Percentiles rank a stretch among this genome's conserved stretches.
Conservation (phyloP, 2,113 vertebrate species). For the Oryzias melastigma region DNA sequence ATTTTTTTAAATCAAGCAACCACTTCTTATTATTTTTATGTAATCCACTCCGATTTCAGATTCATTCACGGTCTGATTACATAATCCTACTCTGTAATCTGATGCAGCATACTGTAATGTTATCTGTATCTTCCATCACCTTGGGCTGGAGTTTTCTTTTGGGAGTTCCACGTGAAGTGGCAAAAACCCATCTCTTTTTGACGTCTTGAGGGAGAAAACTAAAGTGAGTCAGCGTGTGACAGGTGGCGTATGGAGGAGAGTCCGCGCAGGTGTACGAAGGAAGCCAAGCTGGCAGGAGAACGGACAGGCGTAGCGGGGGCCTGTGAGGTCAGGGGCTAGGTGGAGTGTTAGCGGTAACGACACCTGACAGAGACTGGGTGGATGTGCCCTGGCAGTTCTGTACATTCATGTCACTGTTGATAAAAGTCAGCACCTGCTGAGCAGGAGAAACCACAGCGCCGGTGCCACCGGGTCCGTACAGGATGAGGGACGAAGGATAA, state of each 20-base stretch:
- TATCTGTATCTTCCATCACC: neutral
- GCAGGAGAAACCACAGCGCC: constrained; percentile 48
- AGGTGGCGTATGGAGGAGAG: constrained; percentile 24
- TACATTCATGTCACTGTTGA: constrained; percentile 70
- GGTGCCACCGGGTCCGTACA: constrained; percentile 54
- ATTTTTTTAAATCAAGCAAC: no score
- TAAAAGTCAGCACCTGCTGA: constrained; percentile 67
- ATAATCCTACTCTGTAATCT: neutral
- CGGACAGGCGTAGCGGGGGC: constrained; percentile 52
- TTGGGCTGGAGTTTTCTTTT: constrained; percentile 3
- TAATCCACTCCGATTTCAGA: no score
- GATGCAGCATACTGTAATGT: neutral
- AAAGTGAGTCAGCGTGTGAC: constrained; percentile 8
- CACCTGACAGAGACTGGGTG: constrained; percentile 69
- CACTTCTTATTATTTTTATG: no score
- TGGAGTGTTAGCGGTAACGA: constrained; percentile 72
- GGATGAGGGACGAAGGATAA: constrained; percentile 42
- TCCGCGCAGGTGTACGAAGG: constrained; percentile 43
- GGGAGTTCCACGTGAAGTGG: constrained; percentile 2
- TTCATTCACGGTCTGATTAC: neutral
- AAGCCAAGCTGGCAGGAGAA: constrained; percentile 38
- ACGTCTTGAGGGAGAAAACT: constrained; percentile 16
- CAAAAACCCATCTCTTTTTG: constrained; percentile 3
- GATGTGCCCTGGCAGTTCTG: constrained; percentile 75
- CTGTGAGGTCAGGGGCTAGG: constrained; percentile 69